Conservation (phyloP, 2,797 vertebrate species). For the Gambusia yucatana region DNA sequence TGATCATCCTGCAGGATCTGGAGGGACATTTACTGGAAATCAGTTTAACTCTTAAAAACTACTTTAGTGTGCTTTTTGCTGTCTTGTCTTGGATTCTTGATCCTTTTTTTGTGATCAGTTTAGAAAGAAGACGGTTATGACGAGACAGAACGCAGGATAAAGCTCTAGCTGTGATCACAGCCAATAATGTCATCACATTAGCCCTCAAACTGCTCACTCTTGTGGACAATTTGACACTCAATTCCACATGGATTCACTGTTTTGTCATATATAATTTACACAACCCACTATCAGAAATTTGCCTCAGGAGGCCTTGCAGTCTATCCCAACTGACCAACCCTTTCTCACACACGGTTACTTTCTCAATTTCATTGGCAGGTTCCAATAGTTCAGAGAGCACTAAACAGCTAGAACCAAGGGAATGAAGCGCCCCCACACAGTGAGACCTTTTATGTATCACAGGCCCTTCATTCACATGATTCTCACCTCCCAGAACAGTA, state of each 20-base stretch:
- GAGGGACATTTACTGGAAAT: conserved; percentile 37
- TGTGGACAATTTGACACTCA: conserved; percentile 13
- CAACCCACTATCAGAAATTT: conserved; percentile 10
- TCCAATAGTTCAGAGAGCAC: conserved; percentile 41
- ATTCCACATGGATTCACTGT: conserved; percentile 16
- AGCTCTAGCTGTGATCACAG: conserved; percentile 18
- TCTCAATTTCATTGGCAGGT: conserved; percentile 35
- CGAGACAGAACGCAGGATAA: conserved; percentile 23
- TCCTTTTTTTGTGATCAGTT: conserved; percentile 19
- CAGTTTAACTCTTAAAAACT: conserved; percentile 22
- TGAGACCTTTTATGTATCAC: conserved; percentile 56
- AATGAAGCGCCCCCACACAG: conserved; percentile 43
- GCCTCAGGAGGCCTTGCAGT: neutral
- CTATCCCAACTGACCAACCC: neutral
- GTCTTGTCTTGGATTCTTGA: conserved; percentile 19
- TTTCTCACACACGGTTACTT: conserved; percentile 19
- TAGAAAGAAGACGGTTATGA: conserved; percentile 31
- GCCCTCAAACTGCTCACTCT: conserved; percentile 7
- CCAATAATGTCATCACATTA: neutral
- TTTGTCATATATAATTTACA: conserved; percentile 6
- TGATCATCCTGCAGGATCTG: conserved; percentile 43
- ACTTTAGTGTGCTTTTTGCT: neutral
- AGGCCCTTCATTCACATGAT: conserved; percentile 61
- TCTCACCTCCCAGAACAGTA: conserved; percentile 50
- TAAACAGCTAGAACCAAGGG: conserved; percentile 35